Conservation (phyloP, 2,888 invertebrate species). For the Mythimna vitellina region DNA sequence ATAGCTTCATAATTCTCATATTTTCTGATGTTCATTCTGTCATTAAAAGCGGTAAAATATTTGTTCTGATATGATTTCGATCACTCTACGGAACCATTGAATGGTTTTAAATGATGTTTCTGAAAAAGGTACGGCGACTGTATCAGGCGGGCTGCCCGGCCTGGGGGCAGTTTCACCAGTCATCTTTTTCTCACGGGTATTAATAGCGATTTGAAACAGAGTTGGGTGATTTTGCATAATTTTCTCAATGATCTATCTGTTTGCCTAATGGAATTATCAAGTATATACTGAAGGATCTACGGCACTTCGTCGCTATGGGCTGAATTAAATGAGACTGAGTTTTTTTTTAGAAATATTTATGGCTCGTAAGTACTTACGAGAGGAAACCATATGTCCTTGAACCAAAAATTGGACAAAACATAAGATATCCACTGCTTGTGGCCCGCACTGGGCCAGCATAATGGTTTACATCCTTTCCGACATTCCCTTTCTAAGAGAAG, state of each 20-base stretch:
- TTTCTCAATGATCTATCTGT: conserved; percentile 76
- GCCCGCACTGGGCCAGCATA: too few species aligned
- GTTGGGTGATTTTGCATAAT: conserved; percentile 81
- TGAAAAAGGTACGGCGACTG: conserved; percentile 66
- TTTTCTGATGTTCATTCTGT: conserved; percentile 40
- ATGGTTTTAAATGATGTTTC: conserved; percentile 66
- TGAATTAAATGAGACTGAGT: background rate
- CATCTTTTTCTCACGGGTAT: conserved; percentile 82
- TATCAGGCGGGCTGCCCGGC: conserved; percentile 56
- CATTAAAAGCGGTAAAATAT: conserved; percentile 46
- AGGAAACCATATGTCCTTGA: too few species aligned
- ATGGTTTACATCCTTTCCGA: too few species aligned
- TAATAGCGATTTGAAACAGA: conserved; percentile 81
- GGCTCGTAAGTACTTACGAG: too few species aligned
- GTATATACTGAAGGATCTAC: conserved; percentile 47
- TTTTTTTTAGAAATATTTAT: too few species aligned
- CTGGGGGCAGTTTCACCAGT: conserved; percentile 65
- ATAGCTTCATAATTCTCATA: conserved; percentile 31
- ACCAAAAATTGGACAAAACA: too few species aligned
- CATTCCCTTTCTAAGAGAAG: too few species aligned
- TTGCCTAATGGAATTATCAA: conserved; percentile 77
- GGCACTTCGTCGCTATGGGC: background rate
- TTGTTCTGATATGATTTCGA: conserved; percentile 40
- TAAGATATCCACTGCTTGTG: too few species aligned
- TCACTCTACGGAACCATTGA: conserved; percentile 56